Percentiles rank a stretch among this genome's conserved stretches.
These are phyloP conservation scores for Amphiprion ocellaris DNA, from an alignment of 2,113 vertebrate species.

Conservation along the genomic window DNA sequence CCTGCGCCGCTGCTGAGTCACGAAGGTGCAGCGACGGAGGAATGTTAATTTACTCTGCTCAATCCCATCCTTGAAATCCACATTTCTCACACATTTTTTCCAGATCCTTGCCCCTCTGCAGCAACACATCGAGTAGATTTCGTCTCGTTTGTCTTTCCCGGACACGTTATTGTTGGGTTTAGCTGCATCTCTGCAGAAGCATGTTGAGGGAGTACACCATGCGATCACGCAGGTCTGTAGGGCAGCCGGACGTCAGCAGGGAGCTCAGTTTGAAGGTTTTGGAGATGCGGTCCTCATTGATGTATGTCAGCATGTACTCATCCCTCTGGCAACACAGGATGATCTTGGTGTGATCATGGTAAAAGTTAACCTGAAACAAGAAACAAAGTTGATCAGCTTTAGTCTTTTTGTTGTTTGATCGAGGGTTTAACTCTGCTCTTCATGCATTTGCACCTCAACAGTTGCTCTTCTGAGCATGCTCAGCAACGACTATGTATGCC, in stretches of 20 bases:
- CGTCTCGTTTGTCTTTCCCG: slow-evolving; percentile 10
- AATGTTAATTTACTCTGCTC: slow-evolving; percentile 53
- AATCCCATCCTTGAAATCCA: slow-evolving; percentile 29
- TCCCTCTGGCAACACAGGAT: slow-evolving; percentile 94
- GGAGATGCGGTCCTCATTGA: slow-evolving; percentile 96
- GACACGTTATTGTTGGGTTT: slow-evolving; percentile 57
- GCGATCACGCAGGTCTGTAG: slow-evolving; percentile 89
- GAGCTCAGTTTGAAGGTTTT: slow-evolving; percentile 91
- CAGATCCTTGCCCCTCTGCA: slow-evolving; percentile 36
- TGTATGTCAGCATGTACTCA: slow-evolving; percentile 96
- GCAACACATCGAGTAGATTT: slow-evolving; percentile 15
- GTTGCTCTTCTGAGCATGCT: slow-evolving; percentile 17
- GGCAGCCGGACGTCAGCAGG: slow-evolving; percentile 92
- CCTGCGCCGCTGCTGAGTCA: slow-evolving; percentile 55
- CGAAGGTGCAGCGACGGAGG: slow-evolving; percentile 37
- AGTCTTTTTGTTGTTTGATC: background rate
- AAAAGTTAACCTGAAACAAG: slow-evolving; percentile 93
- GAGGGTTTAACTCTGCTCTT: background rate
- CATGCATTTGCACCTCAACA: background rate
- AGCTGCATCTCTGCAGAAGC: slow-evolving; percentile 95
- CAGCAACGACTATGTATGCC: slow-evolving; percentile 27
- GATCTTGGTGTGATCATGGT: slow-evolving; percentile 98
- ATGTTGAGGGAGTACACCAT: slow-evolving; percentile 98
- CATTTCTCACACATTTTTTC: slow-evolving; percentile 16
- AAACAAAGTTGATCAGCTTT: background rate